A percentile compares a stretch with the other conserved stretches of the same genome.
These are phyloP conservation scores for Hesperia comma DNA, from an alignment of 2,888 invertebrate species.

Conservation along the genomic window DNA sequence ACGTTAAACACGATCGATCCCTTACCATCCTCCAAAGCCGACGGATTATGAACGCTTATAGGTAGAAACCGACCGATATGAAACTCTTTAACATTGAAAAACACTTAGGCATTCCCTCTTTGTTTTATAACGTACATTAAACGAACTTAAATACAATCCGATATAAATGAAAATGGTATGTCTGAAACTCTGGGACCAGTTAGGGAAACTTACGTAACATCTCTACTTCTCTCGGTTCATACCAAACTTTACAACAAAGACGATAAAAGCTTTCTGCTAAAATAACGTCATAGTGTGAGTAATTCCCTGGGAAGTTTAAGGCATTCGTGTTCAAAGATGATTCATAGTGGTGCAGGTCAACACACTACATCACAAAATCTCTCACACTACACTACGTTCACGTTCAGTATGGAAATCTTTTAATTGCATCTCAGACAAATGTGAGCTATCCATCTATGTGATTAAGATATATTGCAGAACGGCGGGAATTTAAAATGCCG, in stretches of 20 bases:
- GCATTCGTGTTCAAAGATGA: neutral
- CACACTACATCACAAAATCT: too few species aligned
- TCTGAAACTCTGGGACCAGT: constrained; percentile 3
- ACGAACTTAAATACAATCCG: constrained; percentile 18
- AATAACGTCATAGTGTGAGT: constrained; percentile 18
- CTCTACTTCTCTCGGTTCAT: constrained; percentile 2
- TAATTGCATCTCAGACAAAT: too few species aligned
- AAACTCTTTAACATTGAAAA: constrained; percentile 27
- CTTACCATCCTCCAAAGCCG: too few species aligned
- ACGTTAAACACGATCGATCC: too few species aligned
- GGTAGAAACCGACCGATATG: constrained; percentile 18
- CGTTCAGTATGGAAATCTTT: too few species aligned
- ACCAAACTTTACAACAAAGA: constrained; percentile 24
- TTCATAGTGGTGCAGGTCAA: neutral
- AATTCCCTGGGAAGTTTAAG: constrained; percentile 5
- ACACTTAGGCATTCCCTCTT: constrained; percentile 31
- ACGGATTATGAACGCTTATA: constrained; percentile 5
- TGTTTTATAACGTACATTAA: constrained; percentile 20
- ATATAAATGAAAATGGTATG: constrained; percentile 18
- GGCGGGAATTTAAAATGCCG: too few species aligned
- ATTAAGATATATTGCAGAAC: too few species aligned
- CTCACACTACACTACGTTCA: too few species aligned
- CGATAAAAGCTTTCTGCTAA: constrained; percentile 26
- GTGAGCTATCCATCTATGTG: too few species aligned
- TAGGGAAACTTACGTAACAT: constrained; percentile 9